Base-by-base conservation (phyloP, 1,140 invertebrate species). In the Heliconius hewitsoni region DNA sequence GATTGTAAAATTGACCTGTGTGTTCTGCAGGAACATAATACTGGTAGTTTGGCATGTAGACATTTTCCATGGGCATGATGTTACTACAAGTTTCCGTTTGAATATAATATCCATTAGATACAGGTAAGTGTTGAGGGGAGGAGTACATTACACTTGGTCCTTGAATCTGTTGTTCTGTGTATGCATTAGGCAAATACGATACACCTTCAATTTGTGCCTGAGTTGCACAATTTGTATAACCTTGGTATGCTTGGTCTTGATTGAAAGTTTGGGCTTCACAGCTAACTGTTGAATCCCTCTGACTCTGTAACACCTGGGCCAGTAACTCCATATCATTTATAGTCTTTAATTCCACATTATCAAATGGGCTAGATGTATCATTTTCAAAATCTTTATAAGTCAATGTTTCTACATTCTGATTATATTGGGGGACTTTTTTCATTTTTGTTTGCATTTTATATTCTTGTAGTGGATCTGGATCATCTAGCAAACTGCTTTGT, bases 321-420 rank as follows among this genome's bases (percentile, higher is more conserved):
- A 98, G 94, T 90, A 98, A 96, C 91, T 98, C 97, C 95, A 98
- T 96, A 90, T 98, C 98, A 93, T 98, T 98, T 66, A 98, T 97
- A 55, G 97, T 98, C 93, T 98, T 98, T 42, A 98, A 89, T 95
- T 98, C 98, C 92, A 98, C 96, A 95, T 98, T 98, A 95, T 98
- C 98, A 94, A 98, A 98, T 1, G 98, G 98, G 90, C 97, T 98
- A 23, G 97, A 98, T 73, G 97, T 98, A 89, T 98, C 97, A 89
- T 97, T 96, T 93, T 98, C 98, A 95, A 98, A 98, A 89, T 98
- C 97, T 66, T 96, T 96, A 87, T 96, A 96, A 84, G 97, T 96
- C 76, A 97, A 93, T 75, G 90, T 93, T 77, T 95, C 94, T 78
- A 94, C 87, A 83, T 94, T 94, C 71, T 85, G 88, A 84, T 85